Evolutionary conservation across 1,140 invertebrate species (phyloP).

Genomic region (Arctopsyche grandis): DNA sequence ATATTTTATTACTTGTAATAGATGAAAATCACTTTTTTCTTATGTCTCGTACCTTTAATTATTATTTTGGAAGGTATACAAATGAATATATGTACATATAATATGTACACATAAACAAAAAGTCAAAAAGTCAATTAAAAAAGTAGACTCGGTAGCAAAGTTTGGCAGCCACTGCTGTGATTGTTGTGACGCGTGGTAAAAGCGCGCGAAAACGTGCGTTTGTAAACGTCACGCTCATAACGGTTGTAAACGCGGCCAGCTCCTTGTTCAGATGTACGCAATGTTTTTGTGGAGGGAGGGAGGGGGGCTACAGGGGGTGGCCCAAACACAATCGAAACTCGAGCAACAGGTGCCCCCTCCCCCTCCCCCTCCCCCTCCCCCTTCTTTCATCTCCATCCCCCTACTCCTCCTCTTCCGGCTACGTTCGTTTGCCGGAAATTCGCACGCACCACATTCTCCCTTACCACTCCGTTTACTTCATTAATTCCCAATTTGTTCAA

Average conservation of each 20-base stretch:
- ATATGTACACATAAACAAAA: no score
- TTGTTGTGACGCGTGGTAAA: background rate
- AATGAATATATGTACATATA: no score
- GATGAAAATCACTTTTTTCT: no score
- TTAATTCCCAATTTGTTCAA: background rate
- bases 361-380: background rate
- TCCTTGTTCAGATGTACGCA: background rate
- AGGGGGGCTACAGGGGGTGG: background rate
- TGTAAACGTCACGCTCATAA: background rate
- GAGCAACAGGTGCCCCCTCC: slow-evolving; percentile 28
- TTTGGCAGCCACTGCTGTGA: no score
- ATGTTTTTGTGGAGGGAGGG: background rate
- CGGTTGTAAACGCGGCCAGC: background rate
- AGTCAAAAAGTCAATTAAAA: no score
- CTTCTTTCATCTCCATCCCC: background rate
- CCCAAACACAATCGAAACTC: slow-evolving; percentile 12
- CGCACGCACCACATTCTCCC: background rate
- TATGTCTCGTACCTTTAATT: no score
- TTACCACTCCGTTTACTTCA: background rate
- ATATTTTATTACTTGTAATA: no score
- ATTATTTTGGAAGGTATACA: no score
- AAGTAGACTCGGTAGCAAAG: no score
- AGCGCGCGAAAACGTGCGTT: background rate
- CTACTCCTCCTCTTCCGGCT: background rate
- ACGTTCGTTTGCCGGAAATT: background rate